Percentiles rank a stretch among this genome's conserved stretches.
Evolutionary conservation across 2,797 vertebrate genomes (phyloP).

Genomic region (Rhinogobio ventralis): DNA sequence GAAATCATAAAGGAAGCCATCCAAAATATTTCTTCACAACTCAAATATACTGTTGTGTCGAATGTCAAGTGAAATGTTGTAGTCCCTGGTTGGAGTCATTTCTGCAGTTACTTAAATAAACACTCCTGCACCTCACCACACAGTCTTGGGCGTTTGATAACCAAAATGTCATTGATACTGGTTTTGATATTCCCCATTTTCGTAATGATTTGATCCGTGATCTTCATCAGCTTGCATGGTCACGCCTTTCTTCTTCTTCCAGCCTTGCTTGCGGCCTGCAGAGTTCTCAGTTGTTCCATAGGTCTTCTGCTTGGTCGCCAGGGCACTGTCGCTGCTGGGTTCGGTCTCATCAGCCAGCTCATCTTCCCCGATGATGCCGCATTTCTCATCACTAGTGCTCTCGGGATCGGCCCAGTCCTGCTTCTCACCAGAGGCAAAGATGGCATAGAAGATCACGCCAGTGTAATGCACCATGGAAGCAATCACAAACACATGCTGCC

Average conservation of each 20-base stretch:
- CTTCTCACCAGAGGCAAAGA: conserved; percentile 98
- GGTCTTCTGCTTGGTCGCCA: conserved; percentile 79
- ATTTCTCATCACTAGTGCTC: conserved; percentile 89
- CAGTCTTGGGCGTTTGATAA: conserved; percentile 47
- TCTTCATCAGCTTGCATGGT: conserved; percentile 82
- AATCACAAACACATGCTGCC: conserved; percentile 97
- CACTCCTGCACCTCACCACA: conserved; percentile 11
- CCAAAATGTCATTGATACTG: conserved; percentile 75
- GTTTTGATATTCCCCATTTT: conserved; percentile 85
- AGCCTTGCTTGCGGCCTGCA: conserved; percentile 76
- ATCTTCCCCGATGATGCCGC: conserved; percentile 91
- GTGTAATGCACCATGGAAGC: conserved; percentile 95
- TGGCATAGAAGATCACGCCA: conserved; percentile 94
- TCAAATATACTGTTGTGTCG: conserved; percentile 46
- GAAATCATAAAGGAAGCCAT: conserved; percentile 31
- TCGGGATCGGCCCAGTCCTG: conserved; percentile 97
- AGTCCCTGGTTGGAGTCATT: conserved; percentile 7
- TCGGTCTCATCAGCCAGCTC: conserved; percentile 94
- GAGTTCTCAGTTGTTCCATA: conserved; percentile 88
- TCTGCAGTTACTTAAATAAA: conserved; percentile 28
- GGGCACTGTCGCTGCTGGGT: conserved; percentile 79
- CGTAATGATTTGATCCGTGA: conserved; percentile 75
- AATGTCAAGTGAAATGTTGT: conserved; percentile 37
- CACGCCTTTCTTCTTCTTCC: conserved; percentile 80
- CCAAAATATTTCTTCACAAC: conserved; percentile 21